Percentiles rank a stretch among this genome's conserved stretches.
phyloP scores from a whole-genome alignment of 2,888 invertebrate species.

The Lasius platythorax region DNA sequence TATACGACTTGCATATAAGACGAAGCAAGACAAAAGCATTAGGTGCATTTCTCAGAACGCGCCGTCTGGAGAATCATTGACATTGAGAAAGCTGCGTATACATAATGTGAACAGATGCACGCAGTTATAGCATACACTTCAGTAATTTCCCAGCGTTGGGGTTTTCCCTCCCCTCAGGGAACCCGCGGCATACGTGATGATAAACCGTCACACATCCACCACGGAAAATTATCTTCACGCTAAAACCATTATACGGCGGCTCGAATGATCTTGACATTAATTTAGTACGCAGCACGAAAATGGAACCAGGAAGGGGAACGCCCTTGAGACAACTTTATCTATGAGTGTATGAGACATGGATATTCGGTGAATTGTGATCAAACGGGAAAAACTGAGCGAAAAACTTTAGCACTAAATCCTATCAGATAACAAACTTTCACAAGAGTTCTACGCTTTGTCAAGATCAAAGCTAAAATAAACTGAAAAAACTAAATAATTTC shows the following conservation, averaged over 20 bases:
- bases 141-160: constrained; percentile 22
- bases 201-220: constrained; percentile 36
- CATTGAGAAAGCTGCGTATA: neutral
- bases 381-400: constrained; percentile 28
- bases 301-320: constrained; percentile 14
- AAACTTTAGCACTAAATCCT: constrained; percentile 28
- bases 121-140: constrained; percentile 21
- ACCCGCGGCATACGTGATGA: neutral
- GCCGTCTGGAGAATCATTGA: constrained; percentile 4
- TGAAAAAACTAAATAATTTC: constrained; percentile 13
- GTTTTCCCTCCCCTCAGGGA: too few species aligned
- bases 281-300: constrained; percentile 41
- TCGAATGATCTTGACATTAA: constrained; percentile 38
- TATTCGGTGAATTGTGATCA: constrained; percentile 24
- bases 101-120: constrained; percentile 26
- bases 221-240: constrained; percentile 44
- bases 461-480: constrained; percentile 19
- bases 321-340: constrained; percentile 23
- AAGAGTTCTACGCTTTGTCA: neutral
- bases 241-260: constrained; percentile 40
- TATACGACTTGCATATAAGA: neutral
- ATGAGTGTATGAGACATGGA: neutral
- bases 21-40: neutral
- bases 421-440: neutral
- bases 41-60: neutral